phyloP scores from a whole-genome alignment of 2,888 invertebrate species.

The Crepidodera aurea region DNA sequence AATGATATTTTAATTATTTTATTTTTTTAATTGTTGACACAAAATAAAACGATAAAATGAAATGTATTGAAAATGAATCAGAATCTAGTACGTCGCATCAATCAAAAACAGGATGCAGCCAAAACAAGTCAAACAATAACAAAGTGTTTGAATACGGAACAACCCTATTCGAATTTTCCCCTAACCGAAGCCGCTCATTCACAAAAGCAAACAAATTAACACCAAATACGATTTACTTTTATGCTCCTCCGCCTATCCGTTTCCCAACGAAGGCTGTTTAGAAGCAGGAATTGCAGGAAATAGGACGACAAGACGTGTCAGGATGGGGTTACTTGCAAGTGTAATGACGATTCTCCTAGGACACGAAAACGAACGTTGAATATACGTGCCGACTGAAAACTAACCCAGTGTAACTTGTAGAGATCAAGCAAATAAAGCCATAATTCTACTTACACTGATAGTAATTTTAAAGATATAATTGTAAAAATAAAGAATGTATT shows the following conservation, averaged over 20 bases:
- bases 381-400: constrained; percentile 36
- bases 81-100: too few species aligned
- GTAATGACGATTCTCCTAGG: constrained; percentile 39
- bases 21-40: too few species aligned
- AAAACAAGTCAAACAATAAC: neutral
- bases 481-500: too few species aligned
- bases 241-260: constrained; percentile 15
- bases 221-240: constrained; percentile 21
- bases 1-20: too few species aligned
- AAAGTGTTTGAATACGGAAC: neutral
- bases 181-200: neutral
- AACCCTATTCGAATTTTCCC: neutral
- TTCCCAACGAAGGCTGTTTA: constrained; percentile 20
- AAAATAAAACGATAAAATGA: too few species aligned
- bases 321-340: constrained; percentile 34
- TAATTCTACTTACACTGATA: neutral
- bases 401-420: constrained; percentile 34
- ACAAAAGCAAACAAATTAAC: constrained; percentile 27
- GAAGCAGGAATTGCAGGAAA: constrained; percentile 28
- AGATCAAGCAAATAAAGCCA: constrained; percentile 28
- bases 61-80: too few species aligned
- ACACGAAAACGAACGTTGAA: constrained; percentile 35
- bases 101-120: neutral
- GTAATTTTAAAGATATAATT: neutral
- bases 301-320: constrained; percentile 36